Evolutionary conservation across 2,797 vertebrate species (phyloP).

Genomic region (Gambusia yucatana): DNA sequence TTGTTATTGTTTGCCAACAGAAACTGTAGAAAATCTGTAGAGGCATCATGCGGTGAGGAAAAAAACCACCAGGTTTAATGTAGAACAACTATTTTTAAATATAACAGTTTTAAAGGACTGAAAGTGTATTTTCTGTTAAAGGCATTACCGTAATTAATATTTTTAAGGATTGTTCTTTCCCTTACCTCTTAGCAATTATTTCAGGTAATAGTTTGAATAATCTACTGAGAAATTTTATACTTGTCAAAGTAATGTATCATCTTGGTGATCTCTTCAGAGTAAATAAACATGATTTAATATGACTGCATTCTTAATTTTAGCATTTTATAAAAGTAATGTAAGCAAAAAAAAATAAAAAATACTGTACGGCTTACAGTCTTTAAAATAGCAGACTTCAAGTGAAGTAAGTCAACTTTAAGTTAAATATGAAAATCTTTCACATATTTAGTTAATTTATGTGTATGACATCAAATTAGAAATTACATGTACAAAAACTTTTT

Average conservation of each 20-base stretch:
- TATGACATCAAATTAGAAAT: neutral
- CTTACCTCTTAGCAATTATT: neutral
- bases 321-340: too few relatives aligned
- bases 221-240: neutral
- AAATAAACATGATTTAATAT: neutral
- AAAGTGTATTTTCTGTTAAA: neutral
- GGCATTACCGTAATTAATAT: neutral
- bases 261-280: neutral
- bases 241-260: neutral
- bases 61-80: neutral
- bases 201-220: neutral
- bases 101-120: neutral
- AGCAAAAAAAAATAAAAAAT: neutral
- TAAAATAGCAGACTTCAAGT: neutral
- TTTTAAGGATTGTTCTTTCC: neutral
- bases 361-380: neutral
- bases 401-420: neutral
- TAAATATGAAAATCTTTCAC: neutral
- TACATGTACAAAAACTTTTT: neutral
- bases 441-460: neutral
- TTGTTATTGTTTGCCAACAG: neutral
- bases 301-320: neutral
- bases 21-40: neutral
- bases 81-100: neutral
- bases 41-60: neutral